These are phyloP conservation scores for Antheraea yamamai DNA, from an alignment of 2,888 invertebrate species.

Conservation along the genomic window DNA sequence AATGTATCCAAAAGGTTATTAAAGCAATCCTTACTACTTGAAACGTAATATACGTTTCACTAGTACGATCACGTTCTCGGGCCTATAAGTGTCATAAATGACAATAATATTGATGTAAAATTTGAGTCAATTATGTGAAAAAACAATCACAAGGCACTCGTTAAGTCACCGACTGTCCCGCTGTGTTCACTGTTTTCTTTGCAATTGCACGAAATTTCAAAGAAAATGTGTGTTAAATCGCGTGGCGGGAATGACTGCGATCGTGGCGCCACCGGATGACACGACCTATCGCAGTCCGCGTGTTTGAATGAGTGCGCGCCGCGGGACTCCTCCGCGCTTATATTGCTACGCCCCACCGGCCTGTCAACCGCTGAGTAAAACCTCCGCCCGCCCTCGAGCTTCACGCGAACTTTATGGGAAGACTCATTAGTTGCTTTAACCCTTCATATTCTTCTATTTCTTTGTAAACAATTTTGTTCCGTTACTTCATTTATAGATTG, in stretches of 20 bases:
- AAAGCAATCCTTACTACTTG: conserved; percentile 75
- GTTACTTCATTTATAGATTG: not conserved
- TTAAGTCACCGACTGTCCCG: conserved; percentile 67
- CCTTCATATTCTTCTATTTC: not conserved
- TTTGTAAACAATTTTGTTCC: too few species aligned
- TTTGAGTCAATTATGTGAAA: conserved; percentile 53
- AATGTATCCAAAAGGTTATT: conserved; percentile 53
- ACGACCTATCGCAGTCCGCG: conserved; percentile 78
- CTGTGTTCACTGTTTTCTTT: conserved; percentile 76
- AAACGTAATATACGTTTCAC: conserved; percentile 68
- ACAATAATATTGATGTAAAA: conserved; percentile 51
- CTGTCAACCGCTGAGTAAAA: conserved; percentile 43
- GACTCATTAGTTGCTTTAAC: not conserved
- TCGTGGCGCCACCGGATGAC: conserved; percentile 73
- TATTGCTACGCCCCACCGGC: conserved; percentile 45
- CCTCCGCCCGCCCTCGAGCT: conserved; percentile 50
- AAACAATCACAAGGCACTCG: conserved; percentile 71
- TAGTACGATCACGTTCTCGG: conserved; percentile 66
- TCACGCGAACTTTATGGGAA: conserved; percentile 2
- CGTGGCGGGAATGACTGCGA: conserved; percentile 69
- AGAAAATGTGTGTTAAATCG: conserved; percentile 70
- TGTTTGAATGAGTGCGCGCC: conserved; percentile 69
- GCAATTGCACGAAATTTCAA: conserved; percentile 80
- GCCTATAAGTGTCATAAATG: conserved; percentile 51
- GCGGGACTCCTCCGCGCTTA: conserved; percentile 59